Conservation (phyloP, 2,888 invertebrate genomes). For the Diaphora mendica region DNA sequence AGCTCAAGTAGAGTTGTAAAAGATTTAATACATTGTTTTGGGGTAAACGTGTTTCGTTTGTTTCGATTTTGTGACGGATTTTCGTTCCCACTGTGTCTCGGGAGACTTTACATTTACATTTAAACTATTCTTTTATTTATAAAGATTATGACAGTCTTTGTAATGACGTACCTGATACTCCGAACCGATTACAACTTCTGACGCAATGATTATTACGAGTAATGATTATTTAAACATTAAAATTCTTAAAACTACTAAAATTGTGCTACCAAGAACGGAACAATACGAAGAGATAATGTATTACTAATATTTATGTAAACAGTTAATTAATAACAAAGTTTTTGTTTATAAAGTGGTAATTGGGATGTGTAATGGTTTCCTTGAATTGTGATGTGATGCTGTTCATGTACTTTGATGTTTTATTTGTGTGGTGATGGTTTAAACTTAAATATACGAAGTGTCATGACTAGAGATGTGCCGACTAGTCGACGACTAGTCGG, state of each 20-base stretch:
- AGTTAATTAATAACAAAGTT: not conserved
- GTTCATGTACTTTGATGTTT: not conserved
- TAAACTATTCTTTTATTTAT: not conserved
- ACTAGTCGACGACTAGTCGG: no score
- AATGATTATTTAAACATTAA: not conserved
- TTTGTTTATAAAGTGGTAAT: constrained; percentile 3
- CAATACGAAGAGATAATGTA: not conserved
- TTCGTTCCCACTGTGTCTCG: no score
- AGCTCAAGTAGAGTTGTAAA: not conserved
- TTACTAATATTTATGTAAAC: constrained; percentile 4
- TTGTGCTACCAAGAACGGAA: not conserved
- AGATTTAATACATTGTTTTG: not conserved
- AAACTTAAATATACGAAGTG: no score
- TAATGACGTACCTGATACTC: not conserved
- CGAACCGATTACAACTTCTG: not conserved
- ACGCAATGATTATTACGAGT: no score
- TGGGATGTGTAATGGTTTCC: constrained; percentile 1
- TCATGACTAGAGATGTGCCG: no score
- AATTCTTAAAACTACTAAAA: constrained; percentile 7
- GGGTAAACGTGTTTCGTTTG: no score
- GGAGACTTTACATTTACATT: no score
- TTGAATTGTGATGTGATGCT: constrained; percentile 10
- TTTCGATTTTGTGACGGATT: no score
- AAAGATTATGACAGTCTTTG: not conserved
- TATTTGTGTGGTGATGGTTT: not conserved